These are phyloP conservation scores for Acrobasis suavella DNA, from an alignment of 2,888 invertebrate genomes.

Conservation along the genomic window DNA sequence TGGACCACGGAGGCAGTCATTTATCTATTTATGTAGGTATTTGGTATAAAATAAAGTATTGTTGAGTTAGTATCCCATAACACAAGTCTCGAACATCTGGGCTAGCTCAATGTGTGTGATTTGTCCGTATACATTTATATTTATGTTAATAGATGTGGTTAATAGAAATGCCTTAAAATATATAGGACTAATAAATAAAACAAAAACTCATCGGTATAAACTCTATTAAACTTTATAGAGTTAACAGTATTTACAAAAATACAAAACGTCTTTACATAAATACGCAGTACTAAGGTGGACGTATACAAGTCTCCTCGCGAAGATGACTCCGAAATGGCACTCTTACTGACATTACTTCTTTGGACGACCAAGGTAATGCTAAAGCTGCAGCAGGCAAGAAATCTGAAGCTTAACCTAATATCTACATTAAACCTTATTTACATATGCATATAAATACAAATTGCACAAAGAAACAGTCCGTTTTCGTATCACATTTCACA, in stretches of 20 bases:
- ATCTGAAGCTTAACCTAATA: slow-evolving; percentile 26
- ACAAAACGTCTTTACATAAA: slow-evolving; percentile 36
- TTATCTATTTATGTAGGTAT: no score
- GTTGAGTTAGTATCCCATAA: no score
- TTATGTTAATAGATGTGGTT: no score
- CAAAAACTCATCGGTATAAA: slow-evolving; percentile 6
- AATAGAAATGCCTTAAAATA: neutral
- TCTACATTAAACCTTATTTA: slow-evolving; percentile 34
- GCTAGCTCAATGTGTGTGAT: no score
- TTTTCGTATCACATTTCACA: slow-evolving; percentile 26
- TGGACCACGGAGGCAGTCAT: no score
- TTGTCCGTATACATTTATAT: no score
- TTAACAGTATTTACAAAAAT: slow-evolving; percentile 40
- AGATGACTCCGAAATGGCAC: slow-evolving; percentile 58
- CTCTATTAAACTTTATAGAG: slow-evolving; percentile 28
- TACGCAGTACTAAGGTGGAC: slow-evolving; percentile 47
- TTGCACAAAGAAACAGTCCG: slow-evolving; percentile 36
- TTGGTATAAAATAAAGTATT: no score
- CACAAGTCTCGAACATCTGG: no score
- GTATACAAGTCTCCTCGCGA: slow-evolving; percentile 36
- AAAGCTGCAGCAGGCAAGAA: slow-evolving; percentile 42
- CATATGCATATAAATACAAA: slow-evolving; percentile 29
- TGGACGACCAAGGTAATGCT: slow-evolving; percentile 41
- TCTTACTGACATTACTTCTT: slow-evolving; percentile 44
- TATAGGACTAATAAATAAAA: slow-evolving; percentile 6